Percentiles rank a stretch among this genome's conserved stretches.
phyloP scores from a whole-genome alignment of 2,113 vertebrate species.

The Perca flavescens region DNA sequence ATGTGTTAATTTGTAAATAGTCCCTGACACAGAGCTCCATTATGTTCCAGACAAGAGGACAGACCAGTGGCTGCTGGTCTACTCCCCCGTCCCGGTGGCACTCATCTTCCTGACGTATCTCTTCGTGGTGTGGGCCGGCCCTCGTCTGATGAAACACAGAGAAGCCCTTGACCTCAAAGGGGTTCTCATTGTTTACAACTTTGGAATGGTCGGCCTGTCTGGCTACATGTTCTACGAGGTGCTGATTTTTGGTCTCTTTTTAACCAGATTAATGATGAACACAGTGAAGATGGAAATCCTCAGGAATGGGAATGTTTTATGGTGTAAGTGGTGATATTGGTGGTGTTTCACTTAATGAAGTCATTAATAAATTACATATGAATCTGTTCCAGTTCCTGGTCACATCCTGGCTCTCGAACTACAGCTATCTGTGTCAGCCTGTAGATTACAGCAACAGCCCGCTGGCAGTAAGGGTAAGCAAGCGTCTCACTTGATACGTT shows the following conservation, averaged over 20 bases:
- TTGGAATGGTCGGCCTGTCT: conserved; percentile 79
- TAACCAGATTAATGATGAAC: not conserved
- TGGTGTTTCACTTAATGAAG: not conserved
- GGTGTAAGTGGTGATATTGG: not conserved
- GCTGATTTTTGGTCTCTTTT: not conserved
- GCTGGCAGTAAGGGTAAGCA: conserved; percentile 80
- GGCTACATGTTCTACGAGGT: conserved; percentile 86
- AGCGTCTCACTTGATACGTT: not conserved
- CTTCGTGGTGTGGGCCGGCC: conserved; percentile 73
- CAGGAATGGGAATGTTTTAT: not conserved
- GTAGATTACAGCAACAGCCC: conserved; percentile 82
- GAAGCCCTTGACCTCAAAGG: conserved; percentile 73
- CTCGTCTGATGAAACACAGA: conserved; percentile 60
- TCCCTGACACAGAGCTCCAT: not conserved
- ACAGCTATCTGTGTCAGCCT: conserved; percentile 85
- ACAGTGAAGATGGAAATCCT: not conserved
- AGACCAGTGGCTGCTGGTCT: conserved; percentile 80
- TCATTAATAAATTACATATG: not conserved
- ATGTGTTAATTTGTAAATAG: not conserved
- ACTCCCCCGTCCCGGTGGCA: conserved; percentile 73
- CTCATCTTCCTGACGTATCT: conserved; percentile 80
- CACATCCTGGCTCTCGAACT: conserved; percentile 80
- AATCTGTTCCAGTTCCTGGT: conserved; percentile 81
- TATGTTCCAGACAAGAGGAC: conserved; percentile 82
- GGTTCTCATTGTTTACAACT: conserved; percentile 78